Conservation (phyloP, 2,797 vertebrate species). For the Chaetophractus vellerosus region DNA sequence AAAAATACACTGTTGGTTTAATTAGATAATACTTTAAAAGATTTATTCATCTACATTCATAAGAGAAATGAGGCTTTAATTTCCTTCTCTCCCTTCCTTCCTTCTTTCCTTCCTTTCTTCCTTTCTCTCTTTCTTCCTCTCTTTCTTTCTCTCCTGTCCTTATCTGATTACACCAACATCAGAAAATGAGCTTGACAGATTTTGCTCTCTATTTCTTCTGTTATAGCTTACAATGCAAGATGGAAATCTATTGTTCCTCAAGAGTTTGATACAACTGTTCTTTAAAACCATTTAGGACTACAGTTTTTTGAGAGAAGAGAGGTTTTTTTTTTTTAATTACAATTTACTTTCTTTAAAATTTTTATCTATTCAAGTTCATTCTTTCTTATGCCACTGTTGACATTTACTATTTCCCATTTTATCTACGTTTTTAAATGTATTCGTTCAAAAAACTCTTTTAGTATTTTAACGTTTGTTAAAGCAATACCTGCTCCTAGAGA, state of each 20-base stretch:
- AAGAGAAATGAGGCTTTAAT: no score
- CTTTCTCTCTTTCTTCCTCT: no score
- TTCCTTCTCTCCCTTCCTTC: no score
- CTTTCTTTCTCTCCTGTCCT: no score
- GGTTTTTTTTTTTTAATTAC: background rate
- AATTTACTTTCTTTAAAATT: slow-evolving; percentile 14
- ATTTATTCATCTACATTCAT: background rate
- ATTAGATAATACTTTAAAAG: slow-evolving; percentile 61
- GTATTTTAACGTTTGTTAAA: slow-evolving; percentile 49
- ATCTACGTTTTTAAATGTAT: background rate
- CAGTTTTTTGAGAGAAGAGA: background rate
- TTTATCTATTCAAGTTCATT: background rate
- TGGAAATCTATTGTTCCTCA: slow-evolving; percentile 21
- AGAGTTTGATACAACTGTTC: slow-evolving; percentile 28
- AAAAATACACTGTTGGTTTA: slow-evolving; percentile 45
- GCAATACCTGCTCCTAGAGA: background rate
- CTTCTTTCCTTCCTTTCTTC: no score
- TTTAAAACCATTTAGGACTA: background rate
- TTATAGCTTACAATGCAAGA: background rate
- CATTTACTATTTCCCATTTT: slow-evolving; percentile 53
- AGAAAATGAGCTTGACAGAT: no score
- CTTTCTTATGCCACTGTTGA: background rate
- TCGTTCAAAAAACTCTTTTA: background rate
- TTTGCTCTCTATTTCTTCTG: no score
- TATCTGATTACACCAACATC: no score